Evolutionary conservation across 2,113 vertebrate genomes (phyloP), one percentile per base, ranked within the genome.

Genomic region (Takifugu flavidus): DNA sequence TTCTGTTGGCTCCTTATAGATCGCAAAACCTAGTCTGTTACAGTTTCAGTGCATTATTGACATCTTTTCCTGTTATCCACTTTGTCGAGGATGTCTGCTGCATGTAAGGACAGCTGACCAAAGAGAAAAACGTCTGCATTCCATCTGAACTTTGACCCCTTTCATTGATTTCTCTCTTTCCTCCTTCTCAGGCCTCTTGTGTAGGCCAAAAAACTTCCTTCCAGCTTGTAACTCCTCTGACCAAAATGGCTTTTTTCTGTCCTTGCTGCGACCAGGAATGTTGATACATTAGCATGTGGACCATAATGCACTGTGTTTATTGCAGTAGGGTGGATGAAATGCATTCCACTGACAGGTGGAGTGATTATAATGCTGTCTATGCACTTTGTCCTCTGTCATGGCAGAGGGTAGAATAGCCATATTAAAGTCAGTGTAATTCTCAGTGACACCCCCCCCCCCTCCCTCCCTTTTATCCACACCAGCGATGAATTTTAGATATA

Each of bases 371-470:
- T 87, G 89, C 86, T 82, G 82, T 89, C 88, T 91, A 82, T 94
- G 92, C 92, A 93, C 89, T 80, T 90, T 92, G 89, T 88, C 87
- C 86, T 90, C 89, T 89, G 87, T n/a, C 7, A 65, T 78, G 77
- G 68, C 89, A 83, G 90, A 90, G 86, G 67, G 77, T 84, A 79
- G 79, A 89, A 92, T 88, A 93, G 92, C 91, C 90, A 92, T 92
- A 91, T 90, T 85, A 77, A 88, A 82, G 85, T 85, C 89, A 77
- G 73, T 86, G 85, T 79, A 81, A 86, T 88, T 82, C 83, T 90
- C 87, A 81, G 84, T 65, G 79, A 86, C 49, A 29, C 50, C 57
- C 34, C 20, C 34, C 34, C 7, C 34, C 34, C 11, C 20, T 1
- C 20, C 5, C 27, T 12, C 45, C 6, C 13, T 47, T 47, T 47